Base-by-base conservation (phyloP, 2,113 vertebrate species). In the Malurus melanocephalus region DNA sequence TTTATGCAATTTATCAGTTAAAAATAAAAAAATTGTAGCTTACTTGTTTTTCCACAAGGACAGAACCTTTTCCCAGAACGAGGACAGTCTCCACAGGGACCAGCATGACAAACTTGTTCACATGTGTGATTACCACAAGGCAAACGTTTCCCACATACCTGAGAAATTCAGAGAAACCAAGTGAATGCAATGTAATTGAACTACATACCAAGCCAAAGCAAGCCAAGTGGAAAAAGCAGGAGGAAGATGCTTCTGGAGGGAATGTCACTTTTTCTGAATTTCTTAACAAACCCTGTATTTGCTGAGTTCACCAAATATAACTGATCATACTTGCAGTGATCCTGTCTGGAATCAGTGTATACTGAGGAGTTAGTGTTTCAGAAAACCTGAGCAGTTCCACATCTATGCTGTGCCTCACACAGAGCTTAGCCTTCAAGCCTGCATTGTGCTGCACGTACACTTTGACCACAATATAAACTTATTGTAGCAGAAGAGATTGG, bases 81-180 rank as follows among this genome's bases (percentile, higher is more conserved):
- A 89, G 99, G 99, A 96, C 99, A 99, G 28, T 97, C 97, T 93
- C 99, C 98, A 97, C 99, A 99, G 40, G 75, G 85, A 62, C 98
- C 98, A 27, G 96, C 76, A 33, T 99, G 99, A 95, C 99, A 99
- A 87, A 98, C 90, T 30, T 94, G 92, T 74, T 99, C 99, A 96
- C 99, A 99, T 10, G 98, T 98, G 91, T 99, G 99, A 96, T 99
- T 98, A 12, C 98, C 98, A 95, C 99, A 99, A n/a, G 98, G 95
- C 72, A 99, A 97, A 6, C 73, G 93, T 57, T 95, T 96, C 5
- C 98, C 97, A 92, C 99, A 99, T 20, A 98, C 96, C 99, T 99
- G 87, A 59, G 88, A 95, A 80, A 90, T 73, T 85, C 91, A 71
- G 59, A 75, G 81, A 75, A 83, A 59, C 18, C 43, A 88, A 35